These are phyloP conservation scores for Psittacara wagleri DNA, from an alignment of 2,113 vertebrate species.

Conservation along the genomic window DNA sequence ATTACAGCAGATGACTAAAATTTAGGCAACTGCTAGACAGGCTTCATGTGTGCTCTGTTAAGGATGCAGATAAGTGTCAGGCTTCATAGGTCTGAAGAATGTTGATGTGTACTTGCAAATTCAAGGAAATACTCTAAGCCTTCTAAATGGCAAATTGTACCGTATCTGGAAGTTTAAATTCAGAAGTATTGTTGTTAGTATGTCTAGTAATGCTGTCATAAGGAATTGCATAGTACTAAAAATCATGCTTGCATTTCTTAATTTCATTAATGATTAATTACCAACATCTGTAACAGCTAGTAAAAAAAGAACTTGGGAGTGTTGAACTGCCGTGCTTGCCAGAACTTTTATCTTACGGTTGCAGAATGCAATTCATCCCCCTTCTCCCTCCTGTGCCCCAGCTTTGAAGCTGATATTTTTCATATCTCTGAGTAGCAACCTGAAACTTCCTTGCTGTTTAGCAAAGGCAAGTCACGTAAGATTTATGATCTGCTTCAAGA, in stretches of 20 bases:
- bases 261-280: neutral
- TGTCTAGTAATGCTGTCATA: neutral
- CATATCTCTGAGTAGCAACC: slow-evolving; percentile 12
- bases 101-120: neutral
- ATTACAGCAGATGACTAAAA: neutral
- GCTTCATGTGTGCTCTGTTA: neutral
- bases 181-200: neutral
- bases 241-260: neutral
- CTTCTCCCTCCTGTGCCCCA: neutral
- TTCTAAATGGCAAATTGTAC: neutral
- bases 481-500: slow-evolving; percentile 14
- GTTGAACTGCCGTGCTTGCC: neutral
- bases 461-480: neutral
- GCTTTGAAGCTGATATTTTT: slow-evolving; percentile 55
- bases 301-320: neutral
- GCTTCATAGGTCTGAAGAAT: neutral
- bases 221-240: neutral
- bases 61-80: neutral
- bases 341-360: neutral
- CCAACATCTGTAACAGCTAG: neutral
- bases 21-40: neutral
- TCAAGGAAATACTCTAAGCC: neutral
- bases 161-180: neutral
- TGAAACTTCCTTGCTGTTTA: slow-evolving; percentile 28
- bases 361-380: neutral